phyloP scores from a whole-genome alignment of 2,888 invertebrate genomes.

The Euclidia mi region DNA sequence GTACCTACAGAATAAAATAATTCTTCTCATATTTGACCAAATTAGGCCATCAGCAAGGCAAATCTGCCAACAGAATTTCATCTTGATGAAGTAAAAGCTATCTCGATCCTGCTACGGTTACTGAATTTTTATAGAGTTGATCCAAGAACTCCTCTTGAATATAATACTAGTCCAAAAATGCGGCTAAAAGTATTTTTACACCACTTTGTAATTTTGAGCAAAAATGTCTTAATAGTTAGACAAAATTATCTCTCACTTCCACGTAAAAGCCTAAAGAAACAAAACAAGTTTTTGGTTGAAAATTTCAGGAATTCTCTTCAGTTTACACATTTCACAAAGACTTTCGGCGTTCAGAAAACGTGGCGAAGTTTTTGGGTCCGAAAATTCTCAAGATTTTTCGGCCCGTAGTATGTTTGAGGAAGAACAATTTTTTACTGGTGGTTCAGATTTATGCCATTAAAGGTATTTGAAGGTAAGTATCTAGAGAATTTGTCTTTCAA shows the following conservation, averaged over 20 bases:
- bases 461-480: conserved; percentile 37
- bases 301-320: conserved; percentile 10
- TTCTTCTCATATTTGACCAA: too few species aligned
- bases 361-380: conserved; percentile 11
- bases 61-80: too few species aligned
- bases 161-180: not conserved
- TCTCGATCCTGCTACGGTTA: not conserved
- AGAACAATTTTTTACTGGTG: conserved; percentile 42
- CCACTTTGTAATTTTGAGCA: not conserved
- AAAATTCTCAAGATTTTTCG: conserved; percentile 29
- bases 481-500: conserved; percentile 46
- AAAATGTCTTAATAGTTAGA: not conserved
- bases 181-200: not conserved
- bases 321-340: conserved; percentile 15
- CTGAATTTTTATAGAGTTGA: not conserved
- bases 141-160: not conserved
- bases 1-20: too few species aligned
- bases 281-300: conserved; percentile 13
- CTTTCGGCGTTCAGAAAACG: conserved; percentile 12
- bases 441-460: conserved; percentile 45
- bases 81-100: too few species aligned
- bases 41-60: too few species aligned
- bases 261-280: conserved; percentile 21
- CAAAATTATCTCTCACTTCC: conserved; percentile 4
- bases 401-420: conserved; percentile 8